phyloP scores from a whole-genome alignment of 2,888 invertebrate species.

The Perdita meconis region DNA sequence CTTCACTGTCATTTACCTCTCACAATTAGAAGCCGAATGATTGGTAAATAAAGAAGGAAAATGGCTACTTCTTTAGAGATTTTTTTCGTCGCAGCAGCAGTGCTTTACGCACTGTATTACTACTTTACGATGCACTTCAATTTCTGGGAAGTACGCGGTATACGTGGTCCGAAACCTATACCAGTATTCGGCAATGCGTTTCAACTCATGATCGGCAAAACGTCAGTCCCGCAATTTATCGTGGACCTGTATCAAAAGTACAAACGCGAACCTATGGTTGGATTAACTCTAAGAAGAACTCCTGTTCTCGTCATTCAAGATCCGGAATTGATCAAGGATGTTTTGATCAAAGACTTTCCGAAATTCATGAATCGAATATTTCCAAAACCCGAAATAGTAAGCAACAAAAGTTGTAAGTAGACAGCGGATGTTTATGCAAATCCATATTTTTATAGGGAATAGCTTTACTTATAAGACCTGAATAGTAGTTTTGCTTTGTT shows the following conservation, averaged over 20 bases:
- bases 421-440: too few species aligned
- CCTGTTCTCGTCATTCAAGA: constrained; percentile 58
- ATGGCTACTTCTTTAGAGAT: constrained; percentile 19
- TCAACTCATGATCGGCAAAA: neutral
- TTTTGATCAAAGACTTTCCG: constrained; percentile 84
- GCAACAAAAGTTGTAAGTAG: neutral
- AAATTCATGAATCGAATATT: constrained; percentile 75
- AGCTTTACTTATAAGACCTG: too few species aligned
- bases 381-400: neutral
- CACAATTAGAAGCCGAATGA: neutral
- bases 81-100: constrained; percentile 78
- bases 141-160: constrained; percentile 23
- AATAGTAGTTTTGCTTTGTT: too few species aligned
- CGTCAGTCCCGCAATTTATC: neutral
- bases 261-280: constrained; percentile 25
- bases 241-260: neutral
- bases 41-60: neutral
- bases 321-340: constrained; percentile 80
- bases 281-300: constrained; percentile 10
- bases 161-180: constrained; percentile 70
- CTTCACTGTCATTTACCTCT: neutral
- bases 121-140: constrained; percentile 12
- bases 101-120: constrained; percentile 37
- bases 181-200: constrained; percentile 12
- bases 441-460: too few species aligned